A percentile compares a stretch with the other conserved stretches of the same genome.
phyloP scores from a whole-genome alignment of 2,113 vertebrate genomes.

The Erinaceus europaeus region DNA sequence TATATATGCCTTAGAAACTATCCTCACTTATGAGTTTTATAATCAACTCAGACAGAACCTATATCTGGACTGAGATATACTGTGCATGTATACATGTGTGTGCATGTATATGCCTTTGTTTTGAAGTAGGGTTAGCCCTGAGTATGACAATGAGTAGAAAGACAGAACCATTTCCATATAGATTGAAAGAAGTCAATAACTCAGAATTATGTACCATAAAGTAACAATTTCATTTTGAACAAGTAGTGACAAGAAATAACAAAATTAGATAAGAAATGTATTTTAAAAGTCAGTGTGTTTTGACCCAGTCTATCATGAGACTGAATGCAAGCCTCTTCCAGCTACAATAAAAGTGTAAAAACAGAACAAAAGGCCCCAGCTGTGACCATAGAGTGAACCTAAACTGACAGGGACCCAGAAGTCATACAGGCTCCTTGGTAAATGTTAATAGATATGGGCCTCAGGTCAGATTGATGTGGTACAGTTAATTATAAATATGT shows the following conservation, averaged over 20 bases:
- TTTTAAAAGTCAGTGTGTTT: too few species aligned
- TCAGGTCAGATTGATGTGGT: too few species aligned
- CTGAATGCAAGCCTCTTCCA: too few species aligned
- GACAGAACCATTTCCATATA: not conserved
- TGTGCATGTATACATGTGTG: not conserved
- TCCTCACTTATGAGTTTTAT: not conserved
- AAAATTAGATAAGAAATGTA: not conserved
- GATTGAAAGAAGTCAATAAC: not conserved
- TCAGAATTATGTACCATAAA: not conserved
- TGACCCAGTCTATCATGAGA: too few species aligned
- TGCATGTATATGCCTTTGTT: rapidly evolving
- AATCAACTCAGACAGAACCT: not conserved
- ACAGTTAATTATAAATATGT: too few species aligned
- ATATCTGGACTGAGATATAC: not conserved
- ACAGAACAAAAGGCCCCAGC: too few species aligned
- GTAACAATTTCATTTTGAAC: not conserved
- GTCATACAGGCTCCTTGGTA: too few species aligned
- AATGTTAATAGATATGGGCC: too few species aligned
- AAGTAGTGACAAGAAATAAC: not conserved
- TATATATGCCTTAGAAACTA: too few species aligned
- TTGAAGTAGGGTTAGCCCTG: rapidly evolving
- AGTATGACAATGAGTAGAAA: not conserved
- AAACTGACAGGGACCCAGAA: too few species aligned
- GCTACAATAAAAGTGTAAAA: too few species aligned
- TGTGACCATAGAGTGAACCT: too few species aligned